Percentiles rank a stretch among this genome's conserved stretches.
Evolutionary conservation across 53 echinoderm and acorn worm species (phyloP).

Genomic region (Temnopleurus reevesii): DNA sequence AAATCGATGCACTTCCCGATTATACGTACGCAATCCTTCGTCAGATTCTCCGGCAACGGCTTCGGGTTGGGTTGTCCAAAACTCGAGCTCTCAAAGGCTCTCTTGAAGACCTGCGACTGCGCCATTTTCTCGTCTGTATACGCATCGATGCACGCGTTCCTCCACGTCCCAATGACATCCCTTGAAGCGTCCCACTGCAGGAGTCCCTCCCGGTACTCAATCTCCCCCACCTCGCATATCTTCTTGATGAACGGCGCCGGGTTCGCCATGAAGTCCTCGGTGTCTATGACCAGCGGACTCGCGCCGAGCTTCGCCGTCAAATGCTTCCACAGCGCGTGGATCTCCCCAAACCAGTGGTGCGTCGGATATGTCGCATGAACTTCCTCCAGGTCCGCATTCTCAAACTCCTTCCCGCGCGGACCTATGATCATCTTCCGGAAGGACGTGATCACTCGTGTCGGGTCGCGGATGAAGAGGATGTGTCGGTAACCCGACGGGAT

Average conservation of each 20-base stretch:
- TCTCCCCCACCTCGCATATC: constrained; percentile 37
- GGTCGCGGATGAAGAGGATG: constrained; percentile 22
- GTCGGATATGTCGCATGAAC: constrained; percentile 35
- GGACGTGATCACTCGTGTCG: constrained; percentile 8
- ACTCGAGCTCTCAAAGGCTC: neutral
- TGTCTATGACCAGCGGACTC: constrained; percentile 38
- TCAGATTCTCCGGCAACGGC: neutral
- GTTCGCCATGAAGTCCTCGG: constrained; percentile 28
- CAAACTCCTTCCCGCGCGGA: too few relatives aligned
- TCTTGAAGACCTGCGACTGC: neutral
- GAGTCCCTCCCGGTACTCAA: constrained; percentile 45
- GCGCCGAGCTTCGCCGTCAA: neutral
- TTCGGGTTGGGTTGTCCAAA: constrained; percentile 17
- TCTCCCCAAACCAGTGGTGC: constrained; percentile 41
- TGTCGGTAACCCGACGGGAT: constrained; percentile 23
- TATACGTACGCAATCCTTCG: constrained; percentile 10
- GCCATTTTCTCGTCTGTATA: neutral
- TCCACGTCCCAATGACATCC: neutral
- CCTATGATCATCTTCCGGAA: constrained; percentile 9
- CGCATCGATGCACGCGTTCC: neutral
- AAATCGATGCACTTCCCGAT: neutral
- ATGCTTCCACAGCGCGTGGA: constrained; percentile 41
- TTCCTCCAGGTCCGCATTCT: constrained; percentile 6
- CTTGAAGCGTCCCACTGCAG: constrained; percentile 20
- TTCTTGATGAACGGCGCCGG: constrained; percentile 9